Percentiles rank a stretch among this genome's conserved stretches.
These are phyloP conservation scores for Cercocebus atys DNA, from an alignment of 2,113 vertebrate genomes.

Conservation along the genomic window DNA sequence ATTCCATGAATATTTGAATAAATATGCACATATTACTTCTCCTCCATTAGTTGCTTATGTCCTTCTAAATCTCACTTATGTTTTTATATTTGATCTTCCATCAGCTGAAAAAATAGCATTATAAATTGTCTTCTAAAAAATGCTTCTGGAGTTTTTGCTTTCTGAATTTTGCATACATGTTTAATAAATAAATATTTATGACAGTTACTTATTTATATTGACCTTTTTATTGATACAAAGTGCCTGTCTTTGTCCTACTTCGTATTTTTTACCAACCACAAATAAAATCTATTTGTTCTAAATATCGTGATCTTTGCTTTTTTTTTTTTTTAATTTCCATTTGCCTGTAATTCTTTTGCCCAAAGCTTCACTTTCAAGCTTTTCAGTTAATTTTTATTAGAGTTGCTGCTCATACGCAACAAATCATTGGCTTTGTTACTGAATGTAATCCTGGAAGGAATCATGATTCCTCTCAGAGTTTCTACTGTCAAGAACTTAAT, in stretches of 20 bases:
- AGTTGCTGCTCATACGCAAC: background rate
- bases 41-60: background rate
- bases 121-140: background rate
- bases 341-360: background rate
- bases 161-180: background rate
- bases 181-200: background rate
- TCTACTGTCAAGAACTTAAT: background rate
- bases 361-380: background rate
- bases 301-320: background rate
- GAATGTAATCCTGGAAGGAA: background rate
- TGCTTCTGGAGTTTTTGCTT: background rate
- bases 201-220: background rate
- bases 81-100: background rate
- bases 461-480: background rate
- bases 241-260: background rate
- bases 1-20: background rate
- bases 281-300: background rate
- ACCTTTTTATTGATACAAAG: background rate
- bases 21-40: background rate
- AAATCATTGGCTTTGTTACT: background rate
- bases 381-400: slow-evolving; percentile 5
- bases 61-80: background rate
- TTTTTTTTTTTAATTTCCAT: background rate
- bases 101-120: background rate
- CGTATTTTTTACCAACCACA: background rate